Percentiles rank a stretch among this genome's conserved stretches.
Conservation (phyloP, 2,888 invertebrate species). For the Clitarchus hookeri region DNA sequence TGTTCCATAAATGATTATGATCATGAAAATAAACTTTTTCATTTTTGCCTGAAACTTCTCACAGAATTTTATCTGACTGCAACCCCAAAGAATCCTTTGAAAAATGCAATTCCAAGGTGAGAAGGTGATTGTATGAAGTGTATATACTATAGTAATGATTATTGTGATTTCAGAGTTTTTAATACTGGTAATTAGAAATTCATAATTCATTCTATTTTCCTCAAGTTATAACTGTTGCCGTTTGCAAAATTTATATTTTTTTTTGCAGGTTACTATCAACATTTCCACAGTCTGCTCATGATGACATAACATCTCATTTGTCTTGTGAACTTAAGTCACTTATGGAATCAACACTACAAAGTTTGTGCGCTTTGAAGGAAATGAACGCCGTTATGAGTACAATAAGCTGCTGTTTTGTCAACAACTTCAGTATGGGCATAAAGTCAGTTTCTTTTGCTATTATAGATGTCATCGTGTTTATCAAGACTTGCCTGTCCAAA, state of each 20-base stretch:
- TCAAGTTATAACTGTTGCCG: neutral
- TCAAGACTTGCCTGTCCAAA: conserved; percentile 47
- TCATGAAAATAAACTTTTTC: conserved; percentile 15
- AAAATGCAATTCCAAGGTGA: conserved; percentile 53
- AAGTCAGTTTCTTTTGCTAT: conserved; percentile 48
- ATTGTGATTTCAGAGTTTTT: neutral
- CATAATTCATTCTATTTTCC: neutral
- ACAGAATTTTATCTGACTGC: conserved; percentile 51
- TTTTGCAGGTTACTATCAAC: conserved; percentile 33
- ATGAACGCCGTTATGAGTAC: conserved; percentile 30
- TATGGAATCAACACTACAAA: conserved; percentile 17
- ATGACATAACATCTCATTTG: conserved; percentile 25
- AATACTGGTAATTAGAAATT: no score
- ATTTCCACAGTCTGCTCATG: conserved; percentile 31
- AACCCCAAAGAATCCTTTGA: conserved; percentile 54
- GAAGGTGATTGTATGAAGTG: conserved; percentile 33
- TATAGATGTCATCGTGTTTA: conserved; percentile 47
- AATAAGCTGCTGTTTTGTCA: conserved; percentile 42
- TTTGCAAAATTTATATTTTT: neutral
- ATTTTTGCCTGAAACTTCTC: conserved; percentile 49
- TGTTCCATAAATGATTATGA: neutral
- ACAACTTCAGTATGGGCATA: conserved; percentile 52
- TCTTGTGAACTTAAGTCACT: conserved; percentile 26
- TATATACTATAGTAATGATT: neutral
- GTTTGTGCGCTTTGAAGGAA: neutral